Percentiles rank a stretch among this genome's conserved stretches.
Conservation (phyloP, 2,113 vertebrate species). For the Melospiza melodia region DNA sequence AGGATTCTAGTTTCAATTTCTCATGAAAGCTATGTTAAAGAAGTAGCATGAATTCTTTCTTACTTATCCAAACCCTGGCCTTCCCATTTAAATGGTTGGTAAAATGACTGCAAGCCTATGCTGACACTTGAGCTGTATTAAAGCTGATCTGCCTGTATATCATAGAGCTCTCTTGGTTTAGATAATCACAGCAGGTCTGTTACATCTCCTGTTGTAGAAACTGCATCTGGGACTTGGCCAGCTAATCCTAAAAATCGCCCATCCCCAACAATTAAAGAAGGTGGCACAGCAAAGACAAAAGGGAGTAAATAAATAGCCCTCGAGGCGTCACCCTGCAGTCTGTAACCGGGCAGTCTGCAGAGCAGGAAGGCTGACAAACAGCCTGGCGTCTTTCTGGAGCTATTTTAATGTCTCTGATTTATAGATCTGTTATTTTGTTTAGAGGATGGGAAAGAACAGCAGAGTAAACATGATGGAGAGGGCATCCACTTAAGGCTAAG, state of each 20-base stretch:
- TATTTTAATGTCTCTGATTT: not conserved
- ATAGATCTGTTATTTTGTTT: slow-evolving; percentile 34
- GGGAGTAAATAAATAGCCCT: not conserved
- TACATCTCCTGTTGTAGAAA: not conserved
- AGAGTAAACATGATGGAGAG: slow-evolving; percentile 30
- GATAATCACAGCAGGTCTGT: not conserved
- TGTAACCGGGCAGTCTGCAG: not conserved
- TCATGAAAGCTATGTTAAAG: not conserved
- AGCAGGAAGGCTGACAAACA: slow-evolving; percentile 1
- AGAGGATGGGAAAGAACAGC: slow-evolving; percentile 4
- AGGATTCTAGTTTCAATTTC: not conserved
- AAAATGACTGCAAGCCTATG: not conserved
- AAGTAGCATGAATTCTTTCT: not conserved
- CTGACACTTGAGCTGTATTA: not conserved
- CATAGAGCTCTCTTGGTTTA: not conserved
- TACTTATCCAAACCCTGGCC: not conserved
- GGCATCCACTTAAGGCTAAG: slow-evolving; percentile 15
- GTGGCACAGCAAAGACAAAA: not conserved
- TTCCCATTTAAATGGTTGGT: not conserved
- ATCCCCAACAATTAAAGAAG: not conserved
- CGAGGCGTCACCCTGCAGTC: not conserved
- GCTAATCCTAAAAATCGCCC: not conserved
- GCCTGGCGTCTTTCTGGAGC: not conserved
- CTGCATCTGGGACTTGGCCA: not conserved
- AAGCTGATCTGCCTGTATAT: not conserved